Percentiles rank a stretch among this genome's conserved stretches.
phyloP scores from a whole-genome alignment of 2,888 invertebrate genomes.

The Tetanocera ferruginea region DNA sequence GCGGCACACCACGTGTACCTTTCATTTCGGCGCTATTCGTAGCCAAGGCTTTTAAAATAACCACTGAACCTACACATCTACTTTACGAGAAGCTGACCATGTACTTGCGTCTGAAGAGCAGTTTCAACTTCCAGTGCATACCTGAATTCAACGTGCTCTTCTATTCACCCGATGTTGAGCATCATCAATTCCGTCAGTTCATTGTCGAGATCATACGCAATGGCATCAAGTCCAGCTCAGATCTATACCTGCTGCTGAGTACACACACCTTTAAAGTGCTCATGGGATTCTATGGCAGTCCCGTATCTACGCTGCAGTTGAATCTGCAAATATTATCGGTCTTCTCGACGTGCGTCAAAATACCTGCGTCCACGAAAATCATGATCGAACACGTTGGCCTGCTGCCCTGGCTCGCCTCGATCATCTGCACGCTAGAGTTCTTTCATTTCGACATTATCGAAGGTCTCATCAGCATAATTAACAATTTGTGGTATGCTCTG shows the following conservation, averaged over 20 bases:
- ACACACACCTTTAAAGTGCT: conserved; percentile 84
- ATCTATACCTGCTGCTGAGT: conserved; percentile 80
- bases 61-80: conserved; percentile 81
- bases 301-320: conserved; percentile 74
- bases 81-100: conserved; percentile 84
- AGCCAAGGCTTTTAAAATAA: conserved; percentile 73
- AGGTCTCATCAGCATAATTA: conserved; percentile 65
- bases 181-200: conserved; percentile 80
- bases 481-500: conserved; percentile 66
- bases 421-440: conserved; percentile 65
- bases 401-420: conserved; percentile 77
- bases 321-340: conserved; percentile 79
- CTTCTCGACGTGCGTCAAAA: conserved; percentile 74
- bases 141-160: conserved; percentile 90
- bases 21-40: conserved; percentile 65
- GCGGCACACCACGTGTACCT: conserved; percentile 66
- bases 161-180: conserved; percentile 81
- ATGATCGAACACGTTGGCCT: conserved; percentile 79
- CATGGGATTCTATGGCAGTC: conserved; percentile 78
- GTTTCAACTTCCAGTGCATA: conserved; percentile 82
- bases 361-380: conserved; percentile 77
- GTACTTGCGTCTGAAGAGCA: conserved; percentile 83
- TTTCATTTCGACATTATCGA: conserved; percentile 69
- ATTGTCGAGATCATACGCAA: conserved; percentile 82
- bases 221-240: conserved; percentile 81